Base-by-base conservation (phyloP, 2,888 invertebrate genomes). In the Melieria omissa region DNA sequence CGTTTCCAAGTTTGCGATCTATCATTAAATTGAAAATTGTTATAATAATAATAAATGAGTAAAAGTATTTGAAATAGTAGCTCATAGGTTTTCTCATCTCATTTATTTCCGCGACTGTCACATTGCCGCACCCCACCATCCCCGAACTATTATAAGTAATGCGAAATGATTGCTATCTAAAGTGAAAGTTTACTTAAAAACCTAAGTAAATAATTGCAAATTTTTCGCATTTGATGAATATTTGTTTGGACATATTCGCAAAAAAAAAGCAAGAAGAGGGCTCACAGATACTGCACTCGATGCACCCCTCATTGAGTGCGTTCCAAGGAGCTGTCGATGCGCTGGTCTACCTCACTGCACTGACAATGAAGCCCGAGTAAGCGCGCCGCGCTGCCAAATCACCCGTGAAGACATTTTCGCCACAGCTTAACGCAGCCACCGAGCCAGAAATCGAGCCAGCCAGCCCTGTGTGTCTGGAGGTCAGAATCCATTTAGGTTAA, bases 401-500 rank as follows among this genome's bases (percentile, higher is more conserved):
- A 75, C 70, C 76, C 78, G 74, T 76, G 63, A 77, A 77, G 74
- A 75, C 74, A 70, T 75, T 75, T 75, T 77, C 73, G 76, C 75
- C 75, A 76, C 75, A 78, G 69, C 67, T 77, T 74, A 72, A 49
- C 57, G 70, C 74, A 47, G 16, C n/a, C 41, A 7, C 57, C 7
- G 14, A 12, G 5, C 5, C 52, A 52, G 52, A 29, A 29, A 29
- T 29, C 29, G 29, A 29, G 29, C 29, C 52, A 52, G 29, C 5
- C 52, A 52, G 52, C 52, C 52, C 12, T 52, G 46, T 29, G 41
- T 47, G 65, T 52, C 49, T 57, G 72, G 72, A 79, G 84, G 84
- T 83, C 84, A 84, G 82, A 80, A 80, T 78, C 82, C 77, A 84
- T 84, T 82, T 84, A 84, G 84, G 84, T 84, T 84, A 84, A 83